Base-by-base conservation (phyloP, 2,797 vertebrate genomes). In the Oceanodroma leucorhoa region DNA sequence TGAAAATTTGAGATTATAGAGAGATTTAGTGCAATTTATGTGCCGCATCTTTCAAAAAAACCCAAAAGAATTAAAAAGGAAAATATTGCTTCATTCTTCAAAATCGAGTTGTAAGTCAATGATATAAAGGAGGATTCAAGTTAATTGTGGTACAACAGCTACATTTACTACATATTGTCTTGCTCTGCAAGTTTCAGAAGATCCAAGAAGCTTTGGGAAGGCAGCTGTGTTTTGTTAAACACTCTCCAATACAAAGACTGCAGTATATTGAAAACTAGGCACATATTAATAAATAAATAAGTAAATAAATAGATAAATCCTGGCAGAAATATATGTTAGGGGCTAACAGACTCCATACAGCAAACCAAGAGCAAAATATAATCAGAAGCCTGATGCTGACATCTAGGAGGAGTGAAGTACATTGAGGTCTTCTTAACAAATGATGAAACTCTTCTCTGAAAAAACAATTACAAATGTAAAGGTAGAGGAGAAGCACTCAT, bases 291-390 rank as follows among this genome's bases (percentile, higher is more conserved):
- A 93, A 67, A 12, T 20, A 54, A 30, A 57, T 29, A 18, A 38
- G 50, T 24, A 51, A 54, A 13, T 13, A 54, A 69, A 13, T 9
- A 34, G 12, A 22, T 22, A 45, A 45, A 53, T 34, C 51, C 58
- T 93, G 64, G 26, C 86, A 95, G 80, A 97, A 96, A 96, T 92
- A 82, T 48, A 85, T 67, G 15, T 87, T 94, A 89, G 22, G 27
- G 38, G 22, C 60, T 76, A 92, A 83, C 48, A 87, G 79, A 77
- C 10, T 79, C 43, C 90, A 51, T 80, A 78, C 17, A 82, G 66
- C 43, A 92, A 96, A 43, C 22, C 23, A 80, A 83, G 41, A 94
- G 36, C 43, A 75, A 96, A 97, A 92, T 73, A 81, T 53, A 90
- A 79, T 90, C 50, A 90, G 45, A 66, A 84, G 10, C 61, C 62